Conservation (phyloP, 2,888 invertebrate genomes). For the Dryobota labecula region DNA sequence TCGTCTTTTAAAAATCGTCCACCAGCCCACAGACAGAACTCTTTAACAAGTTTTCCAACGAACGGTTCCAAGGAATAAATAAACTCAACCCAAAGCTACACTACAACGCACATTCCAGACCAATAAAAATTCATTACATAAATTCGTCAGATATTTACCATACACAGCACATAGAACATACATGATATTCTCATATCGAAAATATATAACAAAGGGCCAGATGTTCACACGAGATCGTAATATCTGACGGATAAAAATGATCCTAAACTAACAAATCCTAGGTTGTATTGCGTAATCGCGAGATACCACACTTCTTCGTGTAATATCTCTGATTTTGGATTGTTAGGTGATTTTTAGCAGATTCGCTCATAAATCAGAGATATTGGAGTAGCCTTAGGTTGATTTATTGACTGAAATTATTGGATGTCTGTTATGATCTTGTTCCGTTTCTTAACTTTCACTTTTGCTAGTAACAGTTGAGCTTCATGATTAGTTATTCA, state of each 20-base stretch:
- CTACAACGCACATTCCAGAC: background rate
- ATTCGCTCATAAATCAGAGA: constrained; percentile 41
- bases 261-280: constrained; percentile 56
- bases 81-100: background rate
- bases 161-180: constrained; percentile 2
- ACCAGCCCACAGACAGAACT: too few relatives aligned
- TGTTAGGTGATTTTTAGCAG: constrained; percentile 1
- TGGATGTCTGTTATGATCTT: background rate
- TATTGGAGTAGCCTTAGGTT: background rate
- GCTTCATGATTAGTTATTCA: too few relatives aligned
- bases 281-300: constrained; percentile 25
- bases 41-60: too few relatives aligned
- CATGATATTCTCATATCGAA: constrained; percentile 38
- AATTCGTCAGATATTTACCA: constrained; percentile 21
- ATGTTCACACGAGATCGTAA: constrained; percentile 56
- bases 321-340: constrained; percentile 22
- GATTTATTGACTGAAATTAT: constrained; percentile 30
- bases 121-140: background rate
- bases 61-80: too few relatives aligned
- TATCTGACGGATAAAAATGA: constrained; percentile 58
- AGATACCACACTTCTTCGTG: constrained; percentile 17
- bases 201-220: constrained; percentile 50
- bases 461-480: too few relatives aligned
- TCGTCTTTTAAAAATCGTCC: too few relatives aligned
- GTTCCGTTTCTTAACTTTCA: too few relatives aligned